Conservation (phyloP, 2,797 vertebrate species). For the Muscicapa comitata region DNA sequence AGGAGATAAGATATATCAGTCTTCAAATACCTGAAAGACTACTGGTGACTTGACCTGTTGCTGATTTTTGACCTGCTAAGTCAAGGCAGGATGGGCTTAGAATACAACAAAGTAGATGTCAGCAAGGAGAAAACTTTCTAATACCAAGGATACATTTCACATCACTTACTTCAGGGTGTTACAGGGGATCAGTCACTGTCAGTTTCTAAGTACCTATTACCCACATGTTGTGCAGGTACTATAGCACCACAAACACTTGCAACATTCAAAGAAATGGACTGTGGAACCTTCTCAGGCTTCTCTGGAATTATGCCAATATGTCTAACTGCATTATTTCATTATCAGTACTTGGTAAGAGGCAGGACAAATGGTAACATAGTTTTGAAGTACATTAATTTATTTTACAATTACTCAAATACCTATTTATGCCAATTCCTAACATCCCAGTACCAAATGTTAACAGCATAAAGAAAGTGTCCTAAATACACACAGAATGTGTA, state of each 20-base stretch:
- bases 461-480: not conserved
- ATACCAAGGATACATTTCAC: rapidly evolving
- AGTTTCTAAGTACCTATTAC: not conserved
- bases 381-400: not conserved
- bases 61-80: not conserved
- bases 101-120: not conserved
- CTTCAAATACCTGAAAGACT: not conserved
- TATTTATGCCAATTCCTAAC: not conserved
- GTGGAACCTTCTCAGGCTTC: not conserved
- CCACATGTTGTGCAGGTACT: not conserved
- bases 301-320: not conserved
- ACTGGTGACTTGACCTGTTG: not conserved
- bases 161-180: not conserved
- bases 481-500: not conserved
- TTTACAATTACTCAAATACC: not conserved
- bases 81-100: not conserved
- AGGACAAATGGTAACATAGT: not conserved
- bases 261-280: not conserved
- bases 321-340: not conserved
- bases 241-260: not conserved
- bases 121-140: not conserved
- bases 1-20: not conserved
- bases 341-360: not conserved
- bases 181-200: not conserved
- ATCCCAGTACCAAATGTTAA: not conserved